Evolutionary conservation across 2,888 invertebrate species (phyloP).

Genomic region (Entomobrya proxima): DNA sequence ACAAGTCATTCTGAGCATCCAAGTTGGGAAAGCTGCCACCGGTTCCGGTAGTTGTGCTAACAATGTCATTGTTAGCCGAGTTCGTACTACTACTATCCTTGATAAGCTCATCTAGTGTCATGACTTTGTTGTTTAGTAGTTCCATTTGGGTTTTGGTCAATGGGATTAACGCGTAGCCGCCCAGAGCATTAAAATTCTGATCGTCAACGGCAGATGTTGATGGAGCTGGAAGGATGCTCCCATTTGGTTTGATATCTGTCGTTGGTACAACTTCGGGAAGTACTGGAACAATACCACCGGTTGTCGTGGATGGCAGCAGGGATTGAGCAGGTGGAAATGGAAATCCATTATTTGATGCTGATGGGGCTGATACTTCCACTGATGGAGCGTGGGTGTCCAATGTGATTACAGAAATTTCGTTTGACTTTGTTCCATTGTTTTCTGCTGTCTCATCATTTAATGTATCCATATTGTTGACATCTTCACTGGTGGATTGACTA

Average conservation of each 20-base stretch:
- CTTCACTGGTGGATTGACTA: constrained; percentile 76
- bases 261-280: constrained; percentile 13
- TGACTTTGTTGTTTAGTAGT: constrained; percentile 71
- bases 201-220: constrained; percentile 22
- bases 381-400: too few relatives aligned
- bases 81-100: constrained; percentile 38
- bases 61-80: neutral
- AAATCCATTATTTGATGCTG: neutral
- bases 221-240: neutral
- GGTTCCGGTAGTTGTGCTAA: neutral
- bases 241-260: neutral
- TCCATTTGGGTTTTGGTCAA: constrained; percentile 72
- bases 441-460: too few relatives aligned
- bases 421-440: neutral
- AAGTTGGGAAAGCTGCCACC: too few relatives aligned
- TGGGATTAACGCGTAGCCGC: constrained; percentile 73
- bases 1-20: neutral
- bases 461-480: neutral
- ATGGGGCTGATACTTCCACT: neutral
- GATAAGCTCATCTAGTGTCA: constrained; percentile 73
- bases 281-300: constrained; percentile 25
- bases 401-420: too few relatives aligned
- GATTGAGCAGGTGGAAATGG: neutral
- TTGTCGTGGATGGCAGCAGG: neutral
- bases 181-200: constrained; percentile 57